These are phyloP conservation scores for Forbesichthys agassizii DNA, from an alignment of 2,113 vertebrate species.

Conservation along the genomic window DNA sequence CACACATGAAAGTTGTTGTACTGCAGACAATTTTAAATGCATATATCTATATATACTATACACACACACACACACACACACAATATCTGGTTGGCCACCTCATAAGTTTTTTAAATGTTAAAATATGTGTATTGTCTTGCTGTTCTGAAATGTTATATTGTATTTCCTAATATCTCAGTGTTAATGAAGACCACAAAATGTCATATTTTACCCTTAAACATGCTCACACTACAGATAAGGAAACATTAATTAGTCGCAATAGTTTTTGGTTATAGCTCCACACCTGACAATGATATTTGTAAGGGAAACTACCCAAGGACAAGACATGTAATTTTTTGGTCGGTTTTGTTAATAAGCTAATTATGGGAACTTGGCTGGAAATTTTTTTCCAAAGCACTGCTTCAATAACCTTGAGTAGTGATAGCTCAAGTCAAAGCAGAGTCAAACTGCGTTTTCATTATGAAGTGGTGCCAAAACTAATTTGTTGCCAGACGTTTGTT, in stretches of 20 bases:
- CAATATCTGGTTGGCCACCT: no score
- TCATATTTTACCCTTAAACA: no score
- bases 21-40: no score
- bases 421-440: constrained; percentile 39
- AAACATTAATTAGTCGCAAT: neutral
- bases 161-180: no score
- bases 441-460: constrained; percentile 49
- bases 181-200: no score
- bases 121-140: no score
- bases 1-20: no score
- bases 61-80: no score
- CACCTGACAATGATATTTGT: constrained; percentile 16
- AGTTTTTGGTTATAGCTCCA: constrained; percentile 1
- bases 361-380: constrained; percentile 22
- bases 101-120: no score
- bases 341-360: constrained; percentile 30
- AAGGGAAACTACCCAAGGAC: constrained; percentile 43
- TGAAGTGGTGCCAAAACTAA: constrained; percentile 44
- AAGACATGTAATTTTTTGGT: constrained; percentile 37
- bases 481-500: constrained; percentile 47
- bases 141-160: no score
- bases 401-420: constrained; percentile 51
- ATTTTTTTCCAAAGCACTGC: constrained; percentile 3
- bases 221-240: neutral
- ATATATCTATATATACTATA: no score